Evolutionary conservation across 37 sponge, comb jelly and placozoan species (phyloP).

Genomic region (Oopsacas minuta): DNA sequence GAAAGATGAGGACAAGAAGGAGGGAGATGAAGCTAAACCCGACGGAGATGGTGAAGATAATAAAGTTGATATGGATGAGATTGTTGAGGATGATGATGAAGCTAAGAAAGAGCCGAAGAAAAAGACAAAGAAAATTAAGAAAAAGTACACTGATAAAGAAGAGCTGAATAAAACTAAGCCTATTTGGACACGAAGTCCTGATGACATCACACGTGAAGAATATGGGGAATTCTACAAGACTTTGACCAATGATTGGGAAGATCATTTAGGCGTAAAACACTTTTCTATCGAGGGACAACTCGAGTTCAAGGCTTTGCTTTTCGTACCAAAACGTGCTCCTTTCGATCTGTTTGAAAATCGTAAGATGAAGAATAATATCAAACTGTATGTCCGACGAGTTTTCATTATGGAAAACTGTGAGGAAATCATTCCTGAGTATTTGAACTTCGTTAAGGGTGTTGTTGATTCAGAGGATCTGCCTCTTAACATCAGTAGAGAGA

Average conservation of each 20-base stretch:
- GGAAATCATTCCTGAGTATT: constrained; percentile 96
- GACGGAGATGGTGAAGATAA: constrained; percentile 18
- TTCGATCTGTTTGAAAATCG: constrained; percentile 99
- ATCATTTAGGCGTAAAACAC: constrained; percentile 97
- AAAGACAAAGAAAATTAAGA: constrained; percentile 65
- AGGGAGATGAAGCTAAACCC: constrained; percentile 15
- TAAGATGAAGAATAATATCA: constrained; percentile 97
- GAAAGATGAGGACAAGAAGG: not conserved
- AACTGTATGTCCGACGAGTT: constrained; percentile 94
- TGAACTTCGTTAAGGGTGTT: constrained; percentile 94
- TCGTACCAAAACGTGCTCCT: constrained; percentile 88
- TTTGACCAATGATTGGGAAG: constrained; percentile 99
- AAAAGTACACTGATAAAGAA: constrained; percentile 93
- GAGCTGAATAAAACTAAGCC: constrained; percentile 98
- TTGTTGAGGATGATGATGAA: constrained; percentile 60
- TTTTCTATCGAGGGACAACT: constrained; percentile 99
- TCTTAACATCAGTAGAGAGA: constrained; percentile 97
- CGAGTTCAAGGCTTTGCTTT: constrained; percentile 89
- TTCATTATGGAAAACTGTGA: constrained; percentile 99
- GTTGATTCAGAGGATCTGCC: constrained; percentile 97
- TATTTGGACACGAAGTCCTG: constrained; percentile 94
- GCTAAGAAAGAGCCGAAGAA: constrained; percentile 38
- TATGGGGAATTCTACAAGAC: constrained; percentile 99
- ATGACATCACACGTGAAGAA: constrained; percentile 91
- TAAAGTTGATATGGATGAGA: constrained; percentile 20